A percentile compares a stretch with the other conserved stretches of the same genome.
Evolutionary conservation across 92 coral and sea anemone species (phyloP).

Genomic region (Epizoanthus scotinus): DNA sequence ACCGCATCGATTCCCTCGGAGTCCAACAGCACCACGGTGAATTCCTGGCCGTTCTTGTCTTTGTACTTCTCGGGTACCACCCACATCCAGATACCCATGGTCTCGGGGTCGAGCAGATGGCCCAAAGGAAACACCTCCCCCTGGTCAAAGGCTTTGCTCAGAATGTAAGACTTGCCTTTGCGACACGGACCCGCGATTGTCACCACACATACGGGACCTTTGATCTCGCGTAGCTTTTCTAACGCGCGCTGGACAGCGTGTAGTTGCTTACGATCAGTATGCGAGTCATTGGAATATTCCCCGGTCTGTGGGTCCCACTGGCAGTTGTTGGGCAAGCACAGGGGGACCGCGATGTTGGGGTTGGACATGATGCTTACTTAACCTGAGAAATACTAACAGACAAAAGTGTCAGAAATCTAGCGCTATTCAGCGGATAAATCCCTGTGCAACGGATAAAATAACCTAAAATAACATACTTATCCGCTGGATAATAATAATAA

Average conservation of each 20-base stretch:
- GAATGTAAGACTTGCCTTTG: slow-evolving; percentile 84
- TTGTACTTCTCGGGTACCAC: slow-evolving; percentile 55
- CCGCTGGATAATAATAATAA: no score
- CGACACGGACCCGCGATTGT: slow-evolving; percentile 90
- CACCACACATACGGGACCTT: slow-evolving; percentile 74
- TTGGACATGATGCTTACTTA: not conserved
- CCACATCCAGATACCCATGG: slow-evolving; percentile 94
- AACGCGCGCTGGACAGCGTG: slow-evolving; percentile 56
- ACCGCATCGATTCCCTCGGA: slow-evolving; percentile 79
- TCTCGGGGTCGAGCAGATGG: slow-evolving; percentile 78
- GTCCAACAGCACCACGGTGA: slow-evolving; percentile 81
- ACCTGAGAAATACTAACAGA: no score
- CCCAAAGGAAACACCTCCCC: slow-evolving; percentile 79
- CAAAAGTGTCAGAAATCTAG: no score
- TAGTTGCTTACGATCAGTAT: slow-evolving; percentile 50
- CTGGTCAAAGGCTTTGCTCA: slow-evolving; percentile 72
- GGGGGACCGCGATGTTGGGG: slow-evolving; percentile 39
- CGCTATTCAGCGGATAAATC: no score
- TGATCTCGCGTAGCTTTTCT: slow-evolving; percentile 53
- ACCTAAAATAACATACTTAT: no score
- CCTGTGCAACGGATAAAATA: no score
- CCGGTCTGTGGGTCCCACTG: slow-evolving; percentile 59
- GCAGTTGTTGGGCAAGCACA: slow-evolving; percentile 76
- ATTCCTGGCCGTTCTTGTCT: slow-evolving; percentile 57
- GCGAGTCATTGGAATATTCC: slow-evolving; percentile 37